These are phyloP conservation scores for Biston betularia DNA, from an alignment of 2,888 invertebrate species.

Conservation along the genomic window DNA sequence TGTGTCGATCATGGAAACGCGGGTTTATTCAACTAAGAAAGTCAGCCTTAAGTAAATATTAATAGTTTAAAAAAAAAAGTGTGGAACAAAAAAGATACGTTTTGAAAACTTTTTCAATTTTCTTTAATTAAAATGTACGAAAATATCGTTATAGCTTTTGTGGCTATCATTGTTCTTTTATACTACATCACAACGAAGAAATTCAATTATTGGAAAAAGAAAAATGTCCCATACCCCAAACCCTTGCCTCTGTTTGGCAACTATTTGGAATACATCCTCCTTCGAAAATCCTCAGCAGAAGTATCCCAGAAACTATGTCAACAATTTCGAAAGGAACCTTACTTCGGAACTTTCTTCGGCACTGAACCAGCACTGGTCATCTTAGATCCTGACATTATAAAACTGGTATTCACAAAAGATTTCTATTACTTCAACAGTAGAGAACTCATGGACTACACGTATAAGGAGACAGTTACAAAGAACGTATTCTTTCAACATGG, in stretches of 20 bases:
- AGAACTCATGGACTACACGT: slow-evolving; percentile 40
- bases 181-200: slow-evolving; percentile 31
- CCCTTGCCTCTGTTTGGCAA: slow-evolving; percentile 44
- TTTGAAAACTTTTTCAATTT: too few species aligned
- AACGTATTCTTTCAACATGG: slow-evolving; percentile 48
- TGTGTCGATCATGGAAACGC: too few species aligned
- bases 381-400: slow-evolving; percentile 48
- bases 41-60: too few species aligned
- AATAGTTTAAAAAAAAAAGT: too few species aligned
- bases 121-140: slow-evolving; percentile 5
- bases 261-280: slow-evolving; percentile 34
- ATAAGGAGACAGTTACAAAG: slow-evolving; percentile 43
- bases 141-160: background rate
- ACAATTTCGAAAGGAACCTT: slow-evolving; percentile 24
- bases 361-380: slow-evolving; percentile 44
- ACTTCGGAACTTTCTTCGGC: slow-evolving; percentile 37
- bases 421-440: slow-evolving; percentile 48
- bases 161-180: slow-evolving; percentile 1
- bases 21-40: too few species aligned
- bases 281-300: slow-evolving; percentile 29
- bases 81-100: too few species aligned
- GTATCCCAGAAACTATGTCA: slow-evolving; percentile 24
- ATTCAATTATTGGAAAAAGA: slow-evolving; percentile 38
- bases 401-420: slow-evolving; percentile 48
- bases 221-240: slow-evolving; percentile 32